A percentile compares a stretch with the other conserved stretches of the same genome.
Evolutionary conservation across 2,113 vertebrate species (phyloP).

Genomic region (Actinemys pallida): DNA sequence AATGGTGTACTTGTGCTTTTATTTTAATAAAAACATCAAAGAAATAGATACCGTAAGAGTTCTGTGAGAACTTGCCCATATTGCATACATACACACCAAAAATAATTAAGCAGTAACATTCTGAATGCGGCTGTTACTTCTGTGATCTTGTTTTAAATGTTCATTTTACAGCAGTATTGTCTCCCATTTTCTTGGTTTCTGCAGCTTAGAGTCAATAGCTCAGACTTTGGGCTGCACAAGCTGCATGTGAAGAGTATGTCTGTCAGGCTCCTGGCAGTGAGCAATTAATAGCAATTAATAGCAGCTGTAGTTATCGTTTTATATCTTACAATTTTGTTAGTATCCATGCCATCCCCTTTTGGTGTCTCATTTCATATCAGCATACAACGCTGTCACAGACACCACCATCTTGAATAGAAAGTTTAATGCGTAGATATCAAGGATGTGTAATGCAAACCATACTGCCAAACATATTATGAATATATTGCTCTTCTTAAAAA

Average conservation of each 20-base stretch:
- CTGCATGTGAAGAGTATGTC: background rate
- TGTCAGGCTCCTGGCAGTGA: conserved; percentile 2
- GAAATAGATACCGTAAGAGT: background rate
- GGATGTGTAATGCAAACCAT: conserved; percentile 78
- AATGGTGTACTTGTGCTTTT: background rate
- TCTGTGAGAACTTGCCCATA: conserved; percentile 25
- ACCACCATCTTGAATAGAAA: conserved; percentile 55
- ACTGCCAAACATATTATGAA: conserved; percentile 81
- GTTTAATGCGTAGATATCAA: conserved; percentile 58
- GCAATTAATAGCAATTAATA: conserved; percentile 40
- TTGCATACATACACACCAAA: conserved; percentile 30
- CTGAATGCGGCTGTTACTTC: conserved; percentile 65
- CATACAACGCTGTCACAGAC: conserved; percentile 52
- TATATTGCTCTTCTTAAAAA: conserved; percentile 91
- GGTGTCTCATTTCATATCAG: conserved; percentile 56
- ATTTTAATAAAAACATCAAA: background rate
- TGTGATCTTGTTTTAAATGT: conserved; percentile 60
- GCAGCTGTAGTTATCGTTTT: conserved; percentile 60
- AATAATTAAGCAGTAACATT: conserved; percentile 56
- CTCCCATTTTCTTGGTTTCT: conserved; percentile 43
- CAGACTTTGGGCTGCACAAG: background rate
- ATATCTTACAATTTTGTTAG: conserved; percentile 48
- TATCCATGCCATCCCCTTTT: conserved; percentile 32
- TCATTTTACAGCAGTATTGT: conserved; percentile 62
- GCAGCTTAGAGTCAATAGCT: conserved; percentile 57